phyloP scores from a whole-genome alignment of 2,113 vertebrate genomes.

The Abramis brama region DNA sequence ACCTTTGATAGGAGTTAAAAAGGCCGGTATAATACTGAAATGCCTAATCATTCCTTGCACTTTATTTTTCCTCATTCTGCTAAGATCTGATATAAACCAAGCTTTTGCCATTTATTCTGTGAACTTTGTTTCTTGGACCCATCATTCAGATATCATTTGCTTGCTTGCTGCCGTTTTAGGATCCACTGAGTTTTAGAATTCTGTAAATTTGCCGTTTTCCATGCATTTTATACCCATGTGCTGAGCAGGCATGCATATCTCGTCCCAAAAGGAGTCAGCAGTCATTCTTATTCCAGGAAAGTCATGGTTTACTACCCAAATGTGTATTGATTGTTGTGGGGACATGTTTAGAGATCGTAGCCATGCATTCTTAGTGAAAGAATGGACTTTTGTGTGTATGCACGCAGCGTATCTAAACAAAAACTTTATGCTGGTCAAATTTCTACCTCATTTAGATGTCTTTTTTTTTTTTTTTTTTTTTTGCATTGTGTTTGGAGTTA shows the following conservation, averaged over 20 bases:
- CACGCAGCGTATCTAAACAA: constrained; percentile 52
- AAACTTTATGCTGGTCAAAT: constrained; percentile 65
- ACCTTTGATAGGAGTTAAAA: constrained; percentile 61
- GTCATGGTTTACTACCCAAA: background rate
- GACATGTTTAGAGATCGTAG: constrained; percentile 10
- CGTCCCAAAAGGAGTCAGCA: background rate
- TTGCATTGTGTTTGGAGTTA: constrained; percentile 63
- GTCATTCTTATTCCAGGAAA: constrained; percentile 14
- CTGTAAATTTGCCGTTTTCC: constrained; percentile 26
- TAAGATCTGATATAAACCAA: constrained; percentile 43
- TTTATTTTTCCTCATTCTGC: constrained; percentile 73
- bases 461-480: constrained; percentile 56
- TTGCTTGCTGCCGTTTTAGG: constrained; percentile 22
- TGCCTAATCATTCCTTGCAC: constrained; percentile 75
- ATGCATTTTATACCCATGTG: constrained; percentile 29
- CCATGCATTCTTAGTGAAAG: constrained; percentile 47
- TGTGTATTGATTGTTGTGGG: constrained; percentile 1
- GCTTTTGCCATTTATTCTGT: background rate
- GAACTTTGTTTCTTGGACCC: background rate
- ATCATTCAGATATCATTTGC: background rate
- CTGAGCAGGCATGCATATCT: constrained; percentile 20
- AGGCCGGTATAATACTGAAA: constrained; percentile 60
- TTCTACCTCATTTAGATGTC: constrained; percentile 78
- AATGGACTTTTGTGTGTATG: constrained; percentile 62
- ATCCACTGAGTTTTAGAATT: constrained; percentile 23